phyloP scores from a whole-genome alignment of 1,140 invertebrate genomes.

The Augochlora pura region DNA sequence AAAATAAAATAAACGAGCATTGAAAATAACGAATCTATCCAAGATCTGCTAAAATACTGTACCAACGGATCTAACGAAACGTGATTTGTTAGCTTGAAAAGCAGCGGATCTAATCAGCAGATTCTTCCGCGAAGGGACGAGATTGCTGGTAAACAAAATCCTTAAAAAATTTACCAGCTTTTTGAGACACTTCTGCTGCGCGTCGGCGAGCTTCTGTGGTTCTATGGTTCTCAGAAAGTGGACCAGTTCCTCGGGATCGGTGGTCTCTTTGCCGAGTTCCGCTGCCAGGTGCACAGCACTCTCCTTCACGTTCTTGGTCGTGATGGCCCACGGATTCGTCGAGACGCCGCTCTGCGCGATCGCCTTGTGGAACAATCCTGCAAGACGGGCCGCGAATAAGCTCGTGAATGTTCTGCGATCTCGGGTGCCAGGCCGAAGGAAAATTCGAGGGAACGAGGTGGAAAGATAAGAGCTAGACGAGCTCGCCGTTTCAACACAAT shows the following conservation, averaged over 20 bases:
- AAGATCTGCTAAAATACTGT: no score
- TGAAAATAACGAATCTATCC: no score
- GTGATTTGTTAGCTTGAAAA: no score
- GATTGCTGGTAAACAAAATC: not conserved
- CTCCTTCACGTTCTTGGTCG: conserved; percentile 52
- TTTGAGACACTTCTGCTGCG: not conserved
- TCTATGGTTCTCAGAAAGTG: conserved; percentile 77
- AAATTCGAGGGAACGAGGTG: no score
- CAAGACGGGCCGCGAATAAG: not conserved
- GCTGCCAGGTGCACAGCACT: conserved; percentile 75
- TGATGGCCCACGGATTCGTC: conserved; percentile 72
- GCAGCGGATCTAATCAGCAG: no score
- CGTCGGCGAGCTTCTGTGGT: conserved; percentile 37
- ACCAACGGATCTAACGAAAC: no score
- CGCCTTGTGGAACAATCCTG: conserved; percentile 82
- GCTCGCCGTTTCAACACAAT: no score
- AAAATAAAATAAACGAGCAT: no score
- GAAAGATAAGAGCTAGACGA: no score
- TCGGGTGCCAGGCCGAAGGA: no score
- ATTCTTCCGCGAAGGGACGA: no score
- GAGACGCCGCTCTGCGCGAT: conserved; percentile 83
- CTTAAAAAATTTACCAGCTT: not conserved
- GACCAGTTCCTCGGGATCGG: conserved; percentile 74
- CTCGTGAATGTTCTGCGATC: no score
- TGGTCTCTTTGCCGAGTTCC: conserved; percentile 74